A percentile compares a stretch with the other conserved stretches of the same genome.
Conservation (phyloP, 2,888 invertebrate species). For the Limnephilus lunatus region DNA sequence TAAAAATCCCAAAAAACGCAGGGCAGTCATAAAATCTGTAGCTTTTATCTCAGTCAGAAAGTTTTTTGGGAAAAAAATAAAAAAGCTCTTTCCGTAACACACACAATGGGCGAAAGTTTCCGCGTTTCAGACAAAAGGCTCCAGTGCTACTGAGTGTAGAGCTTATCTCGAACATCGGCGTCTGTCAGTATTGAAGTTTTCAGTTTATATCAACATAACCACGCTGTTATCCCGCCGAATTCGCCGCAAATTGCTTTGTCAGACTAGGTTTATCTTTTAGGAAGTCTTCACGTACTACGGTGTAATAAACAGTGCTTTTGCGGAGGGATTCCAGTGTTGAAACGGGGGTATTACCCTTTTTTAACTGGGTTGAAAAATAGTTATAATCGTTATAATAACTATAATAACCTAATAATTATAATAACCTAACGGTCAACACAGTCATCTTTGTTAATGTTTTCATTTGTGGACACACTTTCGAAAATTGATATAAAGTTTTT, state of each 20-base stretch:
- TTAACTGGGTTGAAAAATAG: too few species aligned
- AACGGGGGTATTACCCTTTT: too few species aligned
- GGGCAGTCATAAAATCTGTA: conserved; percentile 15
- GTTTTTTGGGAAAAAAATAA: conserved; percentile 22
- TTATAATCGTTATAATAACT: too few species aligned
- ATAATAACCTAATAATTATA: too few species aligned
- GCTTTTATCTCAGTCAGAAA: conserved; percentile 29
- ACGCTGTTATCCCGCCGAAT: conserved; percentile 40
- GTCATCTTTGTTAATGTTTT: too few species aligned
- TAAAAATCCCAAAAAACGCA: conserved; percentile 10
- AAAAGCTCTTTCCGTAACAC: conserved; percentile 32
- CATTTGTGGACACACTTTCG: too few species aligned
- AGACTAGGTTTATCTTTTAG: conserved; percentile 45
- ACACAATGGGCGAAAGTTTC: conserved; percentile 38
- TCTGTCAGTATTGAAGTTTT: conserved; percentile 47
- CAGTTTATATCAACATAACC: conserved; percentile 48
- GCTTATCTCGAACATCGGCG: conserved; percentile 41
- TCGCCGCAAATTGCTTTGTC: conserved; percentile 44
- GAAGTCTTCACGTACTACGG: conserved; percentile 28
- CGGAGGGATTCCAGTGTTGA: background rate
- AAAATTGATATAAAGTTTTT: too few species aligned
- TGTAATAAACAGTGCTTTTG: conserved; percentile 31
- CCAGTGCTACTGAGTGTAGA: background rate
- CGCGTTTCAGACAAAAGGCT: conserved; percentile 38
- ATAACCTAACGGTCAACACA: too few species aligned